Percentiles rank a stretch among this genome's conserved stretches.
Conservation (phyloP, 2,113 vertebrate genomes). For the Struthidea cinerea region DNA sequence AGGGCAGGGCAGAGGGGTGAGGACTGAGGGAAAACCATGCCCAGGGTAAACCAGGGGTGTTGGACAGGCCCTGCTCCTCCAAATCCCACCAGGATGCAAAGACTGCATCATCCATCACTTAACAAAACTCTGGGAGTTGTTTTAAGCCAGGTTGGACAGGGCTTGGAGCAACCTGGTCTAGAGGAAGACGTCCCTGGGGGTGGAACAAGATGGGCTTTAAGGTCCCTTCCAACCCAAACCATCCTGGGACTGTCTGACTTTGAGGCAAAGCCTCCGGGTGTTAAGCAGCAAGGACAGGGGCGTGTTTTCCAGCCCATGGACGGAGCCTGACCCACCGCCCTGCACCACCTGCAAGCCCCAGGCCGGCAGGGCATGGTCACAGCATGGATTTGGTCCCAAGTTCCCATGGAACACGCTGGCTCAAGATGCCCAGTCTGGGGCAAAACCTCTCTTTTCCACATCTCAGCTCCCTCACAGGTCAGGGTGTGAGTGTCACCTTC, state of each 20-base stretch:
- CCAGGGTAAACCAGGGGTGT: not conserved
- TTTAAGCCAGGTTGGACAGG: not conserved
- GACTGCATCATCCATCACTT: not conserved
- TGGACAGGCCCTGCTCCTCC: not conserved
- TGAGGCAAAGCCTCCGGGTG: not conserved
- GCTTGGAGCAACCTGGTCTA: not conserved
- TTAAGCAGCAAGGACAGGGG: not conserved
- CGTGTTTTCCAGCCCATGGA: not conserved
- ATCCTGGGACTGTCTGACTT: not conserved
- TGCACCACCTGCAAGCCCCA: not conserved
- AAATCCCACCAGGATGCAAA: not conserved
- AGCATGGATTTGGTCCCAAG: not conserved
- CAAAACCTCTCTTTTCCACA: not conserved
- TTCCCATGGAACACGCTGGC: not conserved
- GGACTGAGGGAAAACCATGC: not conserved
- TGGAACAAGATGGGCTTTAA: not conserved
- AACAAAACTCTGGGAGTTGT: not conserved
- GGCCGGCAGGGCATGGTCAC: not conserved
- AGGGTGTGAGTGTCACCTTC: rapidly evolving
- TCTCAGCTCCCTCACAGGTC: not conserved
- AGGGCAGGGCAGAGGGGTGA: not conserved
- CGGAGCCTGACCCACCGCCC: not conserved
- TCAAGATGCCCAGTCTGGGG: rapidly evolving
- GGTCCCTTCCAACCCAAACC: not conserved
- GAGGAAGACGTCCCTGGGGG: not conserved